Evolutionary conservation across 2,113 vertebrate genomes (phyloP).

Genomic region (Callorhinus ursinus): DNA sequence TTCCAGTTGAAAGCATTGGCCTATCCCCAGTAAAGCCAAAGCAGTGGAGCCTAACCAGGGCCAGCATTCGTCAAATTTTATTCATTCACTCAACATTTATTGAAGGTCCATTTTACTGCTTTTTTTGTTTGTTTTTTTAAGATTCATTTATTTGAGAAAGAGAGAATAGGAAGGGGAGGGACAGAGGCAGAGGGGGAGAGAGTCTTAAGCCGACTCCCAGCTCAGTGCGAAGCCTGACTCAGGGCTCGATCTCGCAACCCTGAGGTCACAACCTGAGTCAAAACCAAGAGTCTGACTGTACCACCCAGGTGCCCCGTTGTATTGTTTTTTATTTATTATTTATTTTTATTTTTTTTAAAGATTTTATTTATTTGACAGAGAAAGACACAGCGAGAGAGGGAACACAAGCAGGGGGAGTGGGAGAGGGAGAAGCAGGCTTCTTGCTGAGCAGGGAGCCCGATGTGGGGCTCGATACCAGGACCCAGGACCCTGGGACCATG

Average conservation of each 20-base stretch:
- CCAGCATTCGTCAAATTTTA: not conserved
- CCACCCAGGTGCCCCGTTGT: too few relatives aligned
- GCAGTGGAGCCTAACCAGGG: not conserved
- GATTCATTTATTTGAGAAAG: not conserved
- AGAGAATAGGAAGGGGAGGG: not conserved
- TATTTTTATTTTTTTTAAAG: too few relatives aligned
- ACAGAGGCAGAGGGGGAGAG: not conserved
- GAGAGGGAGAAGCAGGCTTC: too few relatives aligned
- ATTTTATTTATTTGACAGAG: too few relatives aligned
- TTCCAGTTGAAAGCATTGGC: not conserved
- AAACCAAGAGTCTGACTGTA: too few relatives aligned
- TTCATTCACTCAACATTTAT: not conserved
- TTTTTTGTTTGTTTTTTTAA: not conserved
- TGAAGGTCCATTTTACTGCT: not conserved
- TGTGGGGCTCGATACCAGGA: too few relatives aligned
- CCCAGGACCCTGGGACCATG: too few relatives aligned
- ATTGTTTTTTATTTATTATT: too few relatives aligned
- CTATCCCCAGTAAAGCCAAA: not conserved
- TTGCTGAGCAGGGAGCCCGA: too few relatives aligned
- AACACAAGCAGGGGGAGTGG: too few relatives aligned
- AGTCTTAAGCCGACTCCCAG: not conserved
- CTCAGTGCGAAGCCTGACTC: accelerated
- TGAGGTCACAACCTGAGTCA: not conserved
- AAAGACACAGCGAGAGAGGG: too few relatives aligned
- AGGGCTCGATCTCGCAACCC: not conserved